phyloP scores from a whole-genome alignment of 2,113 vertebrate species.

The Haplochromis vanheusdeni region DNA sequence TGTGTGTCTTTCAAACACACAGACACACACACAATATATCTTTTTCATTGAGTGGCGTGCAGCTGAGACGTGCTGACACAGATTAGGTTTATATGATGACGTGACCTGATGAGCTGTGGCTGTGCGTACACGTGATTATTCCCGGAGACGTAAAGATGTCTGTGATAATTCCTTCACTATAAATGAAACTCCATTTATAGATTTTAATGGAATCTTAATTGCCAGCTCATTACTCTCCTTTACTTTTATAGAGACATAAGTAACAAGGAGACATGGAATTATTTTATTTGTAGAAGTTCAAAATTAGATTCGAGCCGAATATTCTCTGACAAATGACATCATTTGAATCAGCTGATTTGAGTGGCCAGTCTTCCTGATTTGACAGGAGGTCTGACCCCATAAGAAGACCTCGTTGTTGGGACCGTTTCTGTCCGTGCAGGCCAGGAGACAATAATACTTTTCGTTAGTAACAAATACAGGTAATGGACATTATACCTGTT shows the following conservation, averaged over 20 bases:
- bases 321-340: constrained; percentile 64
- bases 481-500: not conserved
- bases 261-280: constrained; percentile 69
- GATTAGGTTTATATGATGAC: constrained; percentile 86
- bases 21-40: not conserved
- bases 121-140: not conserved
- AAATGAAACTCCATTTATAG: constrained; percentile 76
- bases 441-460: not conserved
- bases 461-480: not conserved
- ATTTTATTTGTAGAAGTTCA: constrained; percentile 73
- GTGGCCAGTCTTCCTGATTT: constrained; percentile 30
- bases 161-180: constrained; percentile 63
- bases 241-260: constrained; percentile 64
- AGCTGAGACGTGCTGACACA: constrained; percentile 83
- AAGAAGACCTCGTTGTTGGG: not conserved
- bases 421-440: not conserved
- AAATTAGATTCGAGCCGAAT: constrained; percentile 69
- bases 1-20: not conserved
- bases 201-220: constrained; percentile 76
- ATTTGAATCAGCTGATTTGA: constrained; percentile 66
- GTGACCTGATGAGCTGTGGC: constrained; percentile 30
- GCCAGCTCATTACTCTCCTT: constrained; percentile 65
- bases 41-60: constrained; percentile 62
- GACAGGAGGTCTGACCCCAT: constrained; percentile 37
- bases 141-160: constrained; percentile 41